phyloP scores from a whole-genome alignment of 2,888 invertebrate genomes.

The Protophormia terraenovae region DNA sequence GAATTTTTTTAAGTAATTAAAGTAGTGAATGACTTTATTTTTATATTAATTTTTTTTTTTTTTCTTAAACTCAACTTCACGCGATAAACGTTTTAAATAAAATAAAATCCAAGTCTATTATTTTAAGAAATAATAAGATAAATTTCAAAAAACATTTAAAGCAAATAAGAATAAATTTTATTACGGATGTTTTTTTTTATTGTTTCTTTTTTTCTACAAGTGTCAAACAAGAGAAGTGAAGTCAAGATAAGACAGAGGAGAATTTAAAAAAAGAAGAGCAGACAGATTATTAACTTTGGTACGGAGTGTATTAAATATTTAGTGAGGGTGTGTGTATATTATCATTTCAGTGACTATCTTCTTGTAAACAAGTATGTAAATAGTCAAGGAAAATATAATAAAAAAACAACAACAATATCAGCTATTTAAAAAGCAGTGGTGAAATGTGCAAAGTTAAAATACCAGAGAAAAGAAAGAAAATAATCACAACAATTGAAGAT shows the following conservation, averaged over 20 bases:
- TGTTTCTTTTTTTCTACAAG: neutral
- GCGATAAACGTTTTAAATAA: neutral
- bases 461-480: neutral
- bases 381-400: slow-evolving; percentile 13
- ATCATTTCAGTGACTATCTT: neutral
- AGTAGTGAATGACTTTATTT: neutral
- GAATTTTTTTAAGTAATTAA: neutral
- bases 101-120: neutral
- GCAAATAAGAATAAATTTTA: neutral
- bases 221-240: slow-evolving; percentile 13
- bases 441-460: slow-evolving; percentile 65
- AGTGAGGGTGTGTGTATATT: neutral
- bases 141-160: neutral
- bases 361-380: neutral
- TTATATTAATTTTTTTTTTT: neutral
- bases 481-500: slow-evolving; percentile 23
- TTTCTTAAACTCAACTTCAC: slow-evolving; percentile 6
- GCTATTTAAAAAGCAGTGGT: slow-evolving; percentile 50
- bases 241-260: slow-evolving; percentile 25
- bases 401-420: slow-evolving; percentile 5
- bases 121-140: slow-evolving; percentile 15
- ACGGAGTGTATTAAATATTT: neutral
- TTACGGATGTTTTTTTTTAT: neutral
- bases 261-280: neutral
- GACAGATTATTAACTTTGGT: neutral